Percentiles rank a stretch among this genome's conserved stretches.
Conservation (phyloP, 1,140 invertebrate species). For the Triops cancriformis region DNA sequence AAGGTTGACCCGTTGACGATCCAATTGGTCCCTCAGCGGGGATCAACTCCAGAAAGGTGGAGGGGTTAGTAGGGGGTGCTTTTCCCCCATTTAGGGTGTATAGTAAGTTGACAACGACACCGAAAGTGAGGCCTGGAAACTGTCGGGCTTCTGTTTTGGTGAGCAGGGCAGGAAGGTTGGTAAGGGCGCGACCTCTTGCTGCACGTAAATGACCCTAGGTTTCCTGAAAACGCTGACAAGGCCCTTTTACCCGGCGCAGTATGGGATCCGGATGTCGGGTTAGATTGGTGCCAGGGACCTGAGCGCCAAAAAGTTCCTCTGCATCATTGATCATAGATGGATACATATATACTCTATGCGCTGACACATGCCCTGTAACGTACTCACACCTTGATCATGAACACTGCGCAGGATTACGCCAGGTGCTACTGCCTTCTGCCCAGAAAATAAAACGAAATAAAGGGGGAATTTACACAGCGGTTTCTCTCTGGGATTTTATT, state of each 20-base stretch:
- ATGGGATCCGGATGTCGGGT: constrained; percentile 11
- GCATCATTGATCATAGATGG: constrained; percentile 10
- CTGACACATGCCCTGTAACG: constrained; percentile 12
- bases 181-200: constrained; percentile 9
- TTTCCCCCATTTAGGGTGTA: not conserved
- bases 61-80: too few relatives aligned
- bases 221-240: constrained; percentile 13
- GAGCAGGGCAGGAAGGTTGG: not conserved
- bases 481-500: not conserved
- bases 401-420: not conserved
- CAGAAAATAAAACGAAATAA: too few relatives aligned
- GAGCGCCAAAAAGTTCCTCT: not conserved
- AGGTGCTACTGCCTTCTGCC: not conserved
- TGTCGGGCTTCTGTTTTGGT: too few relatives aligned
- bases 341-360: not conserved
- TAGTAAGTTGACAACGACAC: not conserved
- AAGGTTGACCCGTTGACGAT: not conserved
- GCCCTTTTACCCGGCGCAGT: constrained; percentile 11
- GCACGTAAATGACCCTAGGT: constrained; percentile 5
- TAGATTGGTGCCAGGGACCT: constrained; percentile 8
- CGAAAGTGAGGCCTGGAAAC: not conserved
- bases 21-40: constrained; percentile 7
- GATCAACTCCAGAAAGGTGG: not conserved
- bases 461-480: not conserved
- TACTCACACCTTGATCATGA: not conserved